phyloP scores from a whole-genome alignment of 2,113 vertebrate species.

The Scartelaos histophorus region DNA sequence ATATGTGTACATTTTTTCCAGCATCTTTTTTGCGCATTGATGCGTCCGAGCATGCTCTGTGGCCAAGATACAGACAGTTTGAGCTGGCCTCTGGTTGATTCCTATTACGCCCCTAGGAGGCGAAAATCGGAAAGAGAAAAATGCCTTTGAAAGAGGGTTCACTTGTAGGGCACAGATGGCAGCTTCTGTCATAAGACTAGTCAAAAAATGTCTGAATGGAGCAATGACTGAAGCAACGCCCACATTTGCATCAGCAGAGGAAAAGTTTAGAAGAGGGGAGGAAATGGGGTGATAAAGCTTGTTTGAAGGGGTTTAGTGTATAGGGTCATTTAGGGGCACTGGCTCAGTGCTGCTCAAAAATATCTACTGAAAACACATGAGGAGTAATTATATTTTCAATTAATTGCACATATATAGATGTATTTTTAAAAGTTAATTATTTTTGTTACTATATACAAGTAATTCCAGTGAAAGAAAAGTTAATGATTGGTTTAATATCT shows the following conservation, averaged over 20 bases:
- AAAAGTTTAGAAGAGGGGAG: background rate
- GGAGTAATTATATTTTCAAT: background rate
- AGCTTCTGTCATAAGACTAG: constrained; percentile 3
- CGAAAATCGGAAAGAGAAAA: background rate
- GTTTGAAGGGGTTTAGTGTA: background rate
- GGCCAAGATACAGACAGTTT: background rate
- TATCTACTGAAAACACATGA: background rate
- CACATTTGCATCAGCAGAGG: background rate
- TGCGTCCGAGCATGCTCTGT: constrained; percentile 4
- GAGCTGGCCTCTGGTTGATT: background rate
- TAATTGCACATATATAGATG: too few species aligned
- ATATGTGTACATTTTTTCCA: background rate
- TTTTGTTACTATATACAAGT: too few species aligned
- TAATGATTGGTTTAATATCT: too few species aligned
- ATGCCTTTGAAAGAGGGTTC: constrained; percentile 12
- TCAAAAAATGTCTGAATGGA: constrained; percentile 1
- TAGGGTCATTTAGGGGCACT: background rate
- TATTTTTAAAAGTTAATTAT: too few species aligned
- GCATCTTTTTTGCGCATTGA: background rate
- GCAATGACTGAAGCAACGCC: background rate
- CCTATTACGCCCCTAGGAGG: background rate
- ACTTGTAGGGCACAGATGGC: constrained; percentile 9
- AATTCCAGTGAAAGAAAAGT: too few species aligned
- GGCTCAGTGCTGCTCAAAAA: background rate
- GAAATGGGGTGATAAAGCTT: background rate